A percentile compares a stretch with the other conserved stretches of the same genome.
These are phyloP conservation scores for Halocynthia roretzi DNA, from an alignment of 23 tunicate species.

Conservation along the genomic window DNA sequence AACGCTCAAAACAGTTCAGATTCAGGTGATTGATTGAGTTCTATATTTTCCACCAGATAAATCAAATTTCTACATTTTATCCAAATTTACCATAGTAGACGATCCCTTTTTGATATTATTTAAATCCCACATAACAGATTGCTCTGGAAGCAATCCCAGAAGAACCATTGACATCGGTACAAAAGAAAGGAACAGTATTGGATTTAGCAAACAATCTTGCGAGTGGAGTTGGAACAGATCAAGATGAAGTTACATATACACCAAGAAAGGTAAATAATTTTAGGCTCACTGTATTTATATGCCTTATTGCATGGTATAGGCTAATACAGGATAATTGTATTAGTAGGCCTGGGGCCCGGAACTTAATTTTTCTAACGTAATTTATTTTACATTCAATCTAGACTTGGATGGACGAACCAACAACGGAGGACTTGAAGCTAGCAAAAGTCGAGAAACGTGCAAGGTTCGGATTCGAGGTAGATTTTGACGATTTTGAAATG, in stretches of 20 bases:
- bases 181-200: conserved; percentile 36
- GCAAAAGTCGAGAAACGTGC: conserved; percentile 65
- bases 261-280: conserved; percentile 58
- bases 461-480: conserved; percentile 80
- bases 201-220: conserved; percentile 29
- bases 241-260: conserved; percentile 44
- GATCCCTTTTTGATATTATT: neutral
- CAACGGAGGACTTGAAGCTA: conserved; percentile 48
- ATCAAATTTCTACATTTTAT: neutral
- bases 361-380: no score
- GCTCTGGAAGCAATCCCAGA: conserved; percentile 16
- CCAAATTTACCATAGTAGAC: neutral
- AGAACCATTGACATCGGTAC: neutral
- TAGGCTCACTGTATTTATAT: neutral
- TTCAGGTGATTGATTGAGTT: neutral
- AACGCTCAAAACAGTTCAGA: conserved; percentile 7
- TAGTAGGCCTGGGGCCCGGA: no score
- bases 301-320: neutral
- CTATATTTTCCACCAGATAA: neutral
- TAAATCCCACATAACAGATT: neutral
- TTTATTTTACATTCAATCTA: conserved; percentile 3
- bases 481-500: conserved; percentile 73
- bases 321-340: neutral
- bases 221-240: conserved; percentile 10
- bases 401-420: conserved; percentile 75